Base-by-base conservation (phyloP, 2,888 invertebrate genomes). In the Erannis defoliaria region DNA sequence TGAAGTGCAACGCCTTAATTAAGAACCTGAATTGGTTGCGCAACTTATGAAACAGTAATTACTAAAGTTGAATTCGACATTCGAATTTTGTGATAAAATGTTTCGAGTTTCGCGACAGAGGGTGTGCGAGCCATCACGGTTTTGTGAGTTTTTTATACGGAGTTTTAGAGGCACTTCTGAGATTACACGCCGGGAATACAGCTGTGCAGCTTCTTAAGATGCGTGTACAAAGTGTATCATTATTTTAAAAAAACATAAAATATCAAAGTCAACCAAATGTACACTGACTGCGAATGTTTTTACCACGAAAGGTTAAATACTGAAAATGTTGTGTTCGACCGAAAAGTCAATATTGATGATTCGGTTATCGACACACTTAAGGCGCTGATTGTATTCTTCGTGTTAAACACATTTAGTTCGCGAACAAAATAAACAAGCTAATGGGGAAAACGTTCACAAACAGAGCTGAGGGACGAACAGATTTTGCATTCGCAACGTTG, bases 161-260 rank as follows among this genome's bases (percentile, higher is more conserved):
- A 54, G 53, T 57, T 75, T 67, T 62, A 67, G 57, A 67, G 66
- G 58, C 71, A 71, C 69, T 74, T 68, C 58, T 65, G 66, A 68
- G 66, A 74, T 74, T 76, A 68, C 62, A 68, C 62, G 53, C 55
- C 42, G 56, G 19, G 40, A 50, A 21, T 50, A 63, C 62, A 58
- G 55, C 59, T 48, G 49, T 57, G 45, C n/a, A n/a, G n/a, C 53
- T 33, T 29, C 43, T 40, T n/a, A 42, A 53, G 46, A n/a, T 31
- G 31, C 5, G 53, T 42, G 2, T 19, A 46, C 10, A 31, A 2
- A 10, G 6, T 46, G 46, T 10, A 12, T 19, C 31, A 18, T 10
- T 12, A 29, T 14, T 16, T 6, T 23, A 6, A 2, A 26, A 8
- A n/a, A n/a, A 2, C n/a, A 8, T 26, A 8, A 26, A 5, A 26